phyloP scores from a whole-genome alignment of 2,888 invertebrate species.

The Eupithecia dodoneata region DNA sequence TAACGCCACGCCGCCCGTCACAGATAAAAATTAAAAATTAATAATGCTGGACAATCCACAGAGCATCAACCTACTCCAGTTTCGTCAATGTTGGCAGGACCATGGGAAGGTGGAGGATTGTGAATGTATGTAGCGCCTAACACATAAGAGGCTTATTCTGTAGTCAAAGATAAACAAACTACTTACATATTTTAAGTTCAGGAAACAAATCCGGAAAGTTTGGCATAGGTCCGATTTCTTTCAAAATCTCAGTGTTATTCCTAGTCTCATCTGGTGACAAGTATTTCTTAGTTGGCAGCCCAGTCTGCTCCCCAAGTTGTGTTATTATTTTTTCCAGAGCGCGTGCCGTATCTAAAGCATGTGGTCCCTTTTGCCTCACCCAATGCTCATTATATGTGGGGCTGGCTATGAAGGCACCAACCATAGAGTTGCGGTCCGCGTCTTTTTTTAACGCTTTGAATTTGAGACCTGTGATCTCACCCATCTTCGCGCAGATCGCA shows the following conservation, averaged over 20 bases:
- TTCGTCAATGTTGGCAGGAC: too few relatives aligned
- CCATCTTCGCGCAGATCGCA: conserved; percentile 63
- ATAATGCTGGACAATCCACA: neutral
- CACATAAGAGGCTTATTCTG: too few relatives aligned
- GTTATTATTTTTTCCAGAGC: conserved; percentile 63
- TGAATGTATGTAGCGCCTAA: too few relatives aligned
- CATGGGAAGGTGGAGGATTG: too few relatives aligned
- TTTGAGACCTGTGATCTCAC: conserved; percentile 66
- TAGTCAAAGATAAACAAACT: neutral
- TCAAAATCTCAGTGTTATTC: conserved; percentile 47
- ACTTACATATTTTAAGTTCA: conserved; percentile 46
- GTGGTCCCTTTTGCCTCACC: conserved; percentile 59
- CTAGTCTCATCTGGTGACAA: conserved; percentile 6
- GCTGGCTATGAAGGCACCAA: conserved; percentile 68
- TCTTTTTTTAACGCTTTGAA: conserved; percentile 63
- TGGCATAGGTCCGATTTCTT: conserved; percentile 59
- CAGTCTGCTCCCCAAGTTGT: conserved; percentile 52
- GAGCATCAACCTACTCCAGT: too few relatives aligned
- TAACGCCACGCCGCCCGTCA: too few relatives aligned
- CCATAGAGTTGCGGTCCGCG: conserved; percentile 64
- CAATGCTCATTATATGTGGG: conserved; percentile 61
- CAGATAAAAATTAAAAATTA: too few relatives aligned
- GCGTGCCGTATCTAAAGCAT: conserved; percentile 60
- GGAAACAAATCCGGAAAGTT: conserved; percentile 51
- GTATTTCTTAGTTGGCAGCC: conserved; percentile 16